phyloP scores from a whole-genome alignment of 2,888 invertebrate genomes.

The Augochlorella aurata region DNA sequence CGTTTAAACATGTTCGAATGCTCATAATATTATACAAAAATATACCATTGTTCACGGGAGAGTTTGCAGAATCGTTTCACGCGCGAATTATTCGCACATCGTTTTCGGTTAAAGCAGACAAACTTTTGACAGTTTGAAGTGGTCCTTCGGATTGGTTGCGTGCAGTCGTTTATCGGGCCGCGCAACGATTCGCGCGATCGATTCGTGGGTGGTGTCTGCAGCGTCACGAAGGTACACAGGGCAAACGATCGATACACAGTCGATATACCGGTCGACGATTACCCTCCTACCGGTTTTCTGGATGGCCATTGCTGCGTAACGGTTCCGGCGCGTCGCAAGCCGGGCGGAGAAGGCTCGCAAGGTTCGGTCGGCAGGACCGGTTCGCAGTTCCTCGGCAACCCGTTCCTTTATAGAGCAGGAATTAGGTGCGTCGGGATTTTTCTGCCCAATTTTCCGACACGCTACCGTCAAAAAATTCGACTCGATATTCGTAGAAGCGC shows the following conservation, averaged over 20 bases:
- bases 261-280: conserved; percentile 52
- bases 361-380: conserved; percentile 60
- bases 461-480: too few species aligned
- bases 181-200: conserved; percentile 8
- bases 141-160: not conserved
- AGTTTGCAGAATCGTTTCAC: not conserved
- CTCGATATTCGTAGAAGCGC: too few species aligned
- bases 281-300: conserved; percentile 66
- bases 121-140: not conserved
- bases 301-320: conserved; percentile 61
- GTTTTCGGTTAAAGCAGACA: not conserved
- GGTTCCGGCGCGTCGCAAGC: conserved; percentile 45
- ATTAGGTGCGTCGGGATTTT: conserved; percentile 50
- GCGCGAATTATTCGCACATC: not conserved
- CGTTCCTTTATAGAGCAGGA: conserved; percentile 47
- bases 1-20: not conserved
- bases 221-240: conserved; percentile 8
- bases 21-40: not conserved
- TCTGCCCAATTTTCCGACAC: conserved; percentile 28
- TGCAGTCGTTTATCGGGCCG: not conserved
- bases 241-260: conserved; percentile 1
- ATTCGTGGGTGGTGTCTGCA: conserved; percentile 32
- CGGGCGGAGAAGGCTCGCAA: conserved; percentile 38
- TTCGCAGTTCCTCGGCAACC: conserved; percentile 63
- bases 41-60: not conserved